Base-by-base conservation (phyloP, 37 sponge, comb jelly and placozoan species). In the Aplysina aerophoba region DNA sequence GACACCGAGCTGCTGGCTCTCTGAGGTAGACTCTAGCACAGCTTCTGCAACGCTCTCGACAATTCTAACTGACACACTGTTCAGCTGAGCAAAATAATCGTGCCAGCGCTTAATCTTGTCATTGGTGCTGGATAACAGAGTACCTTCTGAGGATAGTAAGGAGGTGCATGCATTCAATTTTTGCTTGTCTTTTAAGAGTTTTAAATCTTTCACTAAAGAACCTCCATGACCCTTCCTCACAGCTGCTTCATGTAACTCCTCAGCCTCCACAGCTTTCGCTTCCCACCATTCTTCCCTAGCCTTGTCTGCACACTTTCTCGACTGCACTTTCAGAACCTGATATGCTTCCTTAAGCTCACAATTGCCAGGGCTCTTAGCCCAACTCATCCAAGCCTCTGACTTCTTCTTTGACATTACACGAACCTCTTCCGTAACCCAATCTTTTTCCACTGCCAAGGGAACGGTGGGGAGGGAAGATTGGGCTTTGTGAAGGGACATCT, bases 261-360 rank as follows among this genome's bases (percentile, higher is more conserved):
- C 82, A 4, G 82, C 61, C 27, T 81, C 63, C 34, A 25, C 61
- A 19, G 61, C 82, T 15, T 57, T 81, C 4, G 59, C 60, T 31
- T 57, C 61, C 82, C 82, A 81, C 82, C 82, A 81, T 4, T 8
- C 82, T 22, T 81, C 38, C 63, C 82, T 56, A 6, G 82, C 82
- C 4, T 61, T 59, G 2, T 81, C 82, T 19, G 82, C 82, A 81
- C 28, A 5, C 15, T 27, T 57, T 36, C 38, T 81, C 6, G 82
- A 27, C 35, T 15, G 61, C 19, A 0, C 12, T 15, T 57, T 81
- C 33, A 79, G 13, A 11, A 5, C 4, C 55, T 6, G 54, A 15
- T 55, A 79, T 15, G 40, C 28, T 17, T 2, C 55, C 58, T 40
- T 40, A 8, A 79, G 13, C 4, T 27, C 4, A 62, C 4, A 14